Evolutionary conservation across 2,888 invertebrate species (phyloP).

Genomic region (Conchocele bisecta): DNA sequence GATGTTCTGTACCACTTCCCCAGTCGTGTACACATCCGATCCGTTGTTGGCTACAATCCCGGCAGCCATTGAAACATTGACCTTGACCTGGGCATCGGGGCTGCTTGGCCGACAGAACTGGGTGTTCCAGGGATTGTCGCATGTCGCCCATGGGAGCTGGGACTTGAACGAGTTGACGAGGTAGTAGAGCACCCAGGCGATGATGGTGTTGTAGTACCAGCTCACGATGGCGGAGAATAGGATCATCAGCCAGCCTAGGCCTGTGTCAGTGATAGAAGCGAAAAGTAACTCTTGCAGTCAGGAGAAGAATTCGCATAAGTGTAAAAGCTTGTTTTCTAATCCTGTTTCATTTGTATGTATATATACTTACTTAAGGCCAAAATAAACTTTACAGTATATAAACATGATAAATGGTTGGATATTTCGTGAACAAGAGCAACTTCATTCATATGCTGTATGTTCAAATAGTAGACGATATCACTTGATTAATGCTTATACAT

Average conservation of each 20-base stretch:
- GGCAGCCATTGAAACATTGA: not conserved
- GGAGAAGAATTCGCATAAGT: too few species aligned
- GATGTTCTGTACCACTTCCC: conserved; percentile 24
- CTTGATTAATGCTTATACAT: too few species aligned
- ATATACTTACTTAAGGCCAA: too few species aligned
- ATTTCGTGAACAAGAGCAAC: too few species aligned
- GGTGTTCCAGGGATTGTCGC: conserved; percentile 85
- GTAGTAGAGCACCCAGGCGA: conserved; percentile 98
- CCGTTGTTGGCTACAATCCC: not conserved
- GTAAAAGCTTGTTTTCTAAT: too few species aligned
- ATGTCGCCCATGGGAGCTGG: conserved; percentile 92
- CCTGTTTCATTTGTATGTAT: too few species aligned
- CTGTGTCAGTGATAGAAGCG: conserved; percentile 80
- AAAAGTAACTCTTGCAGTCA: too few species aligned
- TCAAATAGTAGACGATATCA: too few species aligned
- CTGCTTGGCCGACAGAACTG: conserved; percentile 78
- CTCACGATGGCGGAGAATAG: conserved; percentile 94
- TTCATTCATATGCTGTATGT: too few species aligned
- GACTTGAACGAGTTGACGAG: conserved; percentile 94
- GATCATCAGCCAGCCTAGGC: conserved; percentile 84
- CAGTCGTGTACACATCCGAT: not conserved
- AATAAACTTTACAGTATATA: too few species aligned
- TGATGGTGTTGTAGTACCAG: conserved; percentile 97
- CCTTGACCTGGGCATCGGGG: conserved; percentile 19
- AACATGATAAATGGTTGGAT: too few species aligned